Evolutionary conservation across 2,888 invertebrate genomes (phyloP).

Genomic region (Ornithoptera priamus): DNA sequence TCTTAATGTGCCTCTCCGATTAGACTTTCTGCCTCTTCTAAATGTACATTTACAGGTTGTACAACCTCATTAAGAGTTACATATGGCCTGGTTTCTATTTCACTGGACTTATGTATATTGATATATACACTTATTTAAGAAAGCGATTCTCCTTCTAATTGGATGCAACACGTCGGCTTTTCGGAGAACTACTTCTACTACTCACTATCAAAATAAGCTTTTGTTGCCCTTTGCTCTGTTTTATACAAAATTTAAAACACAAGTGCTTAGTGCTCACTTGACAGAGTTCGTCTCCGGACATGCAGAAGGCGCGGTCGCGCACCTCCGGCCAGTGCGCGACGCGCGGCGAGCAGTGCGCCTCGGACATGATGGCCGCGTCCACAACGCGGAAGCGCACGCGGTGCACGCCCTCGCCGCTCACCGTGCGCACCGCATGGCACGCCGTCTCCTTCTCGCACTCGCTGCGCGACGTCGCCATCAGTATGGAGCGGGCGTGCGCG

Average conservation of each 20-base stretch:
- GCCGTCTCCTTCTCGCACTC: constrained; percentile 38
- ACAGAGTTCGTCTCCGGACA: constrained; percentile 53
- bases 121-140: no score
- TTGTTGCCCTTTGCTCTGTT: no score
- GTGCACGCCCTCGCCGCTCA: constrained; percentile 25
- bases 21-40: no score
- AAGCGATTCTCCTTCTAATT: no score
- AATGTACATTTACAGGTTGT: no score
- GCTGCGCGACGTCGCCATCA: constrained; percentile 47
- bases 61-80: no score
- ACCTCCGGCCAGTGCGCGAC: constrained; percentile 46
- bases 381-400: constrained; percentile 39
- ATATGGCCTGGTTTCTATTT: no score
- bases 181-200: no score
- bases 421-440: constrained; percentile 51
- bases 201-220: no score
- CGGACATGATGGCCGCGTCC: constrained; percentile 32
- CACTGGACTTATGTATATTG: no score
- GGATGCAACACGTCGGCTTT: no score
- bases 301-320: constrained; percentile 49
- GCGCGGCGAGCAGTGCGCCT: constrained; percentile 40
- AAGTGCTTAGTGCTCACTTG: constrained; percentile 37
- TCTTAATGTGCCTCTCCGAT: no score
- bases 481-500: constrained; percentile 50
- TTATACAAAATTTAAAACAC: not conserved